phyloP scores from a whole-genome alignment of 2,797 vertebrate species.

The Morelia viridis region DNA sequence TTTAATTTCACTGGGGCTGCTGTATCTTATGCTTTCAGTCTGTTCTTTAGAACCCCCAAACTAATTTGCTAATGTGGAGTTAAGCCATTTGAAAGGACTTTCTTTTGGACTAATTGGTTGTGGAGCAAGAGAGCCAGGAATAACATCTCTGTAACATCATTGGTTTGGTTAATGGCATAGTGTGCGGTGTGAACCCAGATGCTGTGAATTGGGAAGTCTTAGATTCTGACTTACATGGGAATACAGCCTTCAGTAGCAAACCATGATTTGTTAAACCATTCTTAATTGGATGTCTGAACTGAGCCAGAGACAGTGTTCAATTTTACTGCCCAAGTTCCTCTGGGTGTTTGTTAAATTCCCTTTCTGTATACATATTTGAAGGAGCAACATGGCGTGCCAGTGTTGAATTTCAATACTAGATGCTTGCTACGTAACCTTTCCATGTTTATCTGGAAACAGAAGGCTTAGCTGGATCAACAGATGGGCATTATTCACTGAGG shows the following conservation, averaged over 20 bases:
- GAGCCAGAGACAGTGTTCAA: neutral
- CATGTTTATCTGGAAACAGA: neutral
- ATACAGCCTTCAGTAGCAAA: neutral
- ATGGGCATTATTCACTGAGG: constrained; percentile 28
- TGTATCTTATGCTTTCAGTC: neutral
- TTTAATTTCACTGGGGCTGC: neutral
- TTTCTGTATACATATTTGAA: neutral
- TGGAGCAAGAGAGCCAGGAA: neutral
- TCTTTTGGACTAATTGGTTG: neutral
- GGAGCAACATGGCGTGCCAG: neutral
- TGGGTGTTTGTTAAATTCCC: neutral
- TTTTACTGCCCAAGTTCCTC: neutral
- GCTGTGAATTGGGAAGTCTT: neutral
- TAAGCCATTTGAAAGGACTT: neutral
- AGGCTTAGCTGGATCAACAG: neutral
- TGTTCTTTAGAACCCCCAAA: neutral
- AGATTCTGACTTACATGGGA: neutral
- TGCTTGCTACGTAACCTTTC: neutral
- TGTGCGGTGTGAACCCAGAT: neutral
- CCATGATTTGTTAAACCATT: neutral
- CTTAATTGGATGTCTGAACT: neutral
- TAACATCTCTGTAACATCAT: neutral
- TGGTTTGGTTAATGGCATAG: neutral
- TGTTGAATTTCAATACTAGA: neutral
- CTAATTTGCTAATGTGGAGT: neutral